Conservation (phyloP, 2,797 vertebrate species). For the Brachymystax lenok region DNA sequence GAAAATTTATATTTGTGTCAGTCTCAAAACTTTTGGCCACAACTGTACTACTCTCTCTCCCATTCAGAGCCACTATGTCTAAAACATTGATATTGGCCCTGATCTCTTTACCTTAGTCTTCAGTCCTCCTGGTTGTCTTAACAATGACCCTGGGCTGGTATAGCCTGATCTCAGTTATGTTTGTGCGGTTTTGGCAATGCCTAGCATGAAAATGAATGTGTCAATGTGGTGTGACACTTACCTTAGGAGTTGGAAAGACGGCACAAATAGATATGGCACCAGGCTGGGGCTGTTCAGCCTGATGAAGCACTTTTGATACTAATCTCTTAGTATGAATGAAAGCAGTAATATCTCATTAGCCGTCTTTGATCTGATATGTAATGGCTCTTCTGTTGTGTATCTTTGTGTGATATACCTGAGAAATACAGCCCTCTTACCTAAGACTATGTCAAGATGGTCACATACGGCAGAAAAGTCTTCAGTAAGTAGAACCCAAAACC, state of each 20-base stretch:
- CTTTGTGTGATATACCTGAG: not conserved
- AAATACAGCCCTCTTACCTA: not conserved
- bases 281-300: not conserved
- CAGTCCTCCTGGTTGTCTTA: not conserved
- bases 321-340: not conserved
- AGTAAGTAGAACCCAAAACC: no score
- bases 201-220: not conserved
- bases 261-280: not conserved
- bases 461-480: not conserved
- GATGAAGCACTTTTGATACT: not conserved
- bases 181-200: not conserved
- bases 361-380: not conserved
- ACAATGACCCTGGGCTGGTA: not conserved
- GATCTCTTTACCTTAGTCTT: not conserved
- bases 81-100: not conserved
- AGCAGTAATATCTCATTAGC: not conserved
- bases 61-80: not conserved
- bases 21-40: no score
- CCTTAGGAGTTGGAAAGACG: not conserved
- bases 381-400: not conserved
- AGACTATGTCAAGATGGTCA: not conserved
- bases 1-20: no score
- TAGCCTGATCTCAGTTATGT: not conserved
- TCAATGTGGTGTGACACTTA: not conserved
- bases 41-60: not conserved